A percentile compares a stretch with the other conserved stretches of the same genome.
These are phyloP conservation scores for Stegastes partitus DNA, from an alignment of 2,113 vertebrate species.

Conservation along the genomic window DNA sequence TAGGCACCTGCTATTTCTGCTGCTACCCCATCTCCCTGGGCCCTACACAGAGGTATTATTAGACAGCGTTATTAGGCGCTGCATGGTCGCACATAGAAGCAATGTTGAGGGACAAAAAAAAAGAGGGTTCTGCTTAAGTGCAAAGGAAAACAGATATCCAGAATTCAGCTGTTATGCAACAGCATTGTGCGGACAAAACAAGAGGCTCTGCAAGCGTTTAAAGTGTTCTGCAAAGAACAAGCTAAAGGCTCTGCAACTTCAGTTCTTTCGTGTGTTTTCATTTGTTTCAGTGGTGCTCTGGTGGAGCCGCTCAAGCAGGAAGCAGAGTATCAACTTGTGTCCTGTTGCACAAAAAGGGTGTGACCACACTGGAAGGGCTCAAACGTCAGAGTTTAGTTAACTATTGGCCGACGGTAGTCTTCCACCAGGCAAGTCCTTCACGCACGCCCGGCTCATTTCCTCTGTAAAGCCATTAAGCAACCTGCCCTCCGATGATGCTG, in stretches of 20 bases:
- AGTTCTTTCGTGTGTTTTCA: neutral
- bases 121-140: conserved; percentile 36
- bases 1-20: conserved; percentile 95
- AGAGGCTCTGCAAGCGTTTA: neutral
- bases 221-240: neutral
- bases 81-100: conserved; percentile 66
- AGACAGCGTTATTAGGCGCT: conserved; percentile 76
- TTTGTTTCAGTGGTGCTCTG: neutral
- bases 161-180: conserved; percentile 64
- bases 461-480: conserved; percentile 54
- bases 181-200: conserved; percentile 29
- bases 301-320: conserved; percentile 7
- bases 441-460: conserved; percentile 57
- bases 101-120: conserved; percentile 33
- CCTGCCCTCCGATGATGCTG: conserved; percentile 8
- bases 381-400: conserved; percentile 48
- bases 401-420: conserved; percentile 45
- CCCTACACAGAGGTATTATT: conserved; percentile 80
- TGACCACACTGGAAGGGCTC: conserved; percentile 25
- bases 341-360: conserved; percentile 62
- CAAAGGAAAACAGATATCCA: conserved; percentile 51
- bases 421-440: conserved; percentile 11
- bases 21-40: conserved; percentile 81
- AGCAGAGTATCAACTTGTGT: neutral
- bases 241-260: neutral